Percentiles rank a stretch among this genome's conserved stretches.
Conservation (phyloP, 2,797 vertebrate genomes). For the Centroberyx gerrardi region DNA sequence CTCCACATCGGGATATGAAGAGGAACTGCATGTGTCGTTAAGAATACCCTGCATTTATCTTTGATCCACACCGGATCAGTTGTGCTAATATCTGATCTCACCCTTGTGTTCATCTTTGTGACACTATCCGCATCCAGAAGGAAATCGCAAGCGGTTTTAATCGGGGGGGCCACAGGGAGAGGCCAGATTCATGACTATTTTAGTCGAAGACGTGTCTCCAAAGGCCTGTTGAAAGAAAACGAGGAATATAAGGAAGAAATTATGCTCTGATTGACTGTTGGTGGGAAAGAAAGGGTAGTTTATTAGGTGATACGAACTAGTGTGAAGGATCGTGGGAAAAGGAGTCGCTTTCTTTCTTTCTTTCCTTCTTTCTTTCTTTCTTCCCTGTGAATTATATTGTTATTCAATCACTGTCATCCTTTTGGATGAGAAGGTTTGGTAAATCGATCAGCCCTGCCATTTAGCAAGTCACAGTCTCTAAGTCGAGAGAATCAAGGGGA, state of each 20-base stretch:
- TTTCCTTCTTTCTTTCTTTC: too few species aligned
- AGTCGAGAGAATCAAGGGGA: slow-evolving; percentile 71
- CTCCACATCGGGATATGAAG: slow-evolving; percentile 88
- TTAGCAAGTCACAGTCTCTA: slow-evolving; percentile 69
- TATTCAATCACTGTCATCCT: slow-evolving; percentile 64
- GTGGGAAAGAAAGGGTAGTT: slow-evolving; percentile 60
- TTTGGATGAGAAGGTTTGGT: slow-evolving; percentile 79
- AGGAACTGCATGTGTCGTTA: slow-evolving; percentile 73
- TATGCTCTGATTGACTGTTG: slow-evolving; percentile 77
- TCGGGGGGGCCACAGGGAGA: slow-evolving; percentile 76
- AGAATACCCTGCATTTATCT: slow-evolving; percentile 59
- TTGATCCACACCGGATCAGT: slow-evolving; percentile 49
- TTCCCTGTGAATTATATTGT: slow-evolving; percentile 49
- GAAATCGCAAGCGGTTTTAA: slow-evolving; percentile 62
- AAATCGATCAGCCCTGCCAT: slow-evolving; percentile 63
- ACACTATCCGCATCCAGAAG: slow-evolving; percentile 43
- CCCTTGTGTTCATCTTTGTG: slow-evolving; percentile 33
- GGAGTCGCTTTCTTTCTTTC: slow-evolving; percentile 55
- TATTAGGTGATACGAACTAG: slow-evolving; percentile 58
- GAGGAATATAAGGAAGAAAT: slow-evolving; percentile 59
- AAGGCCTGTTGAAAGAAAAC: slow-evolving; percentile 71
- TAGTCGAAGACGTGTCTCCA: slow-evolving; percentile 79
- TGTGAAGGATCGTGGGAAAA: slow-evolving; percentile 58
- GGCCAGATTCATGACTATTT: slow-evolving; percentile 85
- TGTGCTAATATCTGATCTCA: slow-evolving; percentile 21